A percentile compares a stretch with the other conserved stretches of the same genome.
Evolutionary conservation across 2,888 invertebrate genomes (phyloP).

Genomic region (Frankliniella fusca): DNA sequence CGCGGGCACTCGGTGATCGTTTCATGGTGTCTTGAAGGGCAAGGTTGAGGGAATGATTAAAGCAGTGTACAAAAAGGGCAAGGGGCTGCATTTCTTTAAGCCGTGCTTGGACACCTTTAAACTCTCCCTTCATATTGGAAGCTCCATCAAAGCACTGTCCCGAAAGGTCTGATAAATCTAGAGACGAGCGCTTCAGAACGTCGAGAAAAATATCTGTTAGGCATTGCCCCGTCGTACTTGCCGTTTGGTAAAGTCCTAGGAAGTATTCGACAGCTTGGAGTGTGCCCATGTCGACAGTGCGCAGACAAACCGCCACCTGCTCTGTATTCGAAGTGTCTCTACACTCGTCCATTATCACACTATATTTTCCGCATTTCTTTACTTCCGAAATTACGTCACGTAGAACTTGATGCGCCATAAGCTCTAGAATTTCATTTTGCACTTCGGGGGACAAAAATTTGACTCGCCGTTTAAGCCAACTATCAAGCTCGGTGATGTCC

Average conservation of each 20-base stretch:
- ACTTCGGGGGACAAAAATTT: neutral
- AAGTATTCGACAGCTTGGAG: neutral
- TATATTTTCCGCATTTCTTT: neutral
- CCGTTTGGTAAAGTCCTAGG: neutral
- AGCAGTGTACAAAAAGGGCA: slow-evolving; percentile 35
- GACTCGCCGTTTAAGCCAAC: neutral
- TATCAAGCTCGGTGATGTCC: neutral
- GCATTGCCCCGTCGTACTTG: neutral
- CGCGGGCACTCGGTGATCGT: neutral
- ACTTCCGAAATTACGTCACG: neutral
- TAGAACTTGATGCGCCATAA: neutral
- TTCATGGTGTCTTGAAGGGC: slow-evolving; percentile 30
- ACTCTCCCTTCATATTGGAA: slow-evolving; percentile 31
- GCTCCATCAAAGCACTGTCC: slow-evolving; percentile 34
- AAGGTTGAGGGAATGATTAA: slow-evolving; percentile 32
- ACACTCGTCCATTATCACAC: neutral
- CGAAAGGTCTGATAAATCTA: neutral
- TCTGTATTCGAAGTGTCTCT: neutral
- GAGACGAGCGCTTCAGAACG: neutral
- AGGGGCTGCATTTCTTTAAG: slow-evolving; percentile 32
- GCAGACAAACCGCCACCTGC: neutral
- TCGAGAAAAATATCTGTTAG: neutral
- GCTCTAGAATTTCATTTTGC: neutral
- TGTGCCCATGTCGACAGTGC: neutral
- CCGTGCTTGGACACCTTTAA: slow-evolving; percentile 33